These are phyloP conservation scores for Trichonephila clavipes DNA, from an alignment of 1,140 invertebrate genomes.

Conservation along the genomic window DNA sequence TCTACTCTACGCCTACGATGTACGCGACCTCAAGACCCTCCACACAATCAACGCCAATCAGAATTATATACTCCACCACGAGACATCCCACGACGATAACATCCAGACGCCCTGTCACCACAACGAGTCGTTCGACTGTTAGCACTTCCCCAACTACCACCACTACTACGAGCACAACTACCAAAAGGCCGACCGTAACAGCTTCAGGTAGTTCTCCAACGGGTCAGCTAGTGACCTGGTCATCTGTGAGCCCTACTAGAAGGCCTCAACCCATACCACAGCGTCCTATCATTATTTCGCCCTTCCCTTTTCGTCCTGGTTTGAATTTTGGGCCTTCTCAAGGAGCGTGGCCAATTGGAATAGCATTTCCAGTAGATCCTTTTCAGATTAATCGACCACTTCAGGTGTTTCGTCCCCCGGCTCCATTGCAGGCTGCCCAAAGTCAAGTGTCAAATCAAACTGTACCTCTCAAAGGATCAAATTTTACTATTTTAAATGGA, in stretches of 20 bases:
- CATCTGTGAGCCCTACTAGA: conserved; percentile 65
- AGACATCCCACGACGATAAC: background rate
- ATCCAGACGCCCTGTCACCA: background rate
- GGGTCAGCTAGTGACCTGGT: conserved; percentile 65
- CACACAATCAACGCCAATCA: background rate
- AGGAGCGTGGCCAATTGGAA: conserved; percentile 57
- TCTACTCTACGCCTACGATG: background rate
- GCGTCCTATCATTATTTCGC: conserved; percentile 43
- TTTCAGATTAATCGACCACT: conserved; percentile 63
- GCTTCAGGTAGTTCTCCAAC: background rate
- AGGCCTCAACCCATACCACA: background rate
- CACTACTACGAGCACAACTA: background rate
- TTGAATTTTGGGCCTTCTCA: conserved; percentile 11
- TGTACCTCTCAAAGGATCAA: background rate
- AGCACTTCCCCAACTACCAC: background rate
- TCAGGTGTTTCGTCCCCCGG: conserved; percentile 45
- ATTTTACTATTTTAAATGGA: conserved; percentile 52
- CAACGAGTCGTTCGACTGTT: background rate
- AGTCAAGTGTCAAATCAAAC: conserved; percentile 16
- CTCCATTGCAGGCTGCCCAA: background rate
- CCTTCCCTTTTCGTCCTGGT: conserved; percentile 66
- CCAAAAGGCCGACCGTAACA: background rate
- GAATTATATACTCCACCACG: background rate
- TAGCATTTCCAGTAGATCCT: conserved; percentile 61
- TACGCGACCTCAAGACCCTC: background rate